A percentile compares a stretch with the other conserved stretches of the same genome.
phyloP scores from a whole-genome alignment of 2,797 vertebrate species.

The Trichosurus vulpecula region DNA sequence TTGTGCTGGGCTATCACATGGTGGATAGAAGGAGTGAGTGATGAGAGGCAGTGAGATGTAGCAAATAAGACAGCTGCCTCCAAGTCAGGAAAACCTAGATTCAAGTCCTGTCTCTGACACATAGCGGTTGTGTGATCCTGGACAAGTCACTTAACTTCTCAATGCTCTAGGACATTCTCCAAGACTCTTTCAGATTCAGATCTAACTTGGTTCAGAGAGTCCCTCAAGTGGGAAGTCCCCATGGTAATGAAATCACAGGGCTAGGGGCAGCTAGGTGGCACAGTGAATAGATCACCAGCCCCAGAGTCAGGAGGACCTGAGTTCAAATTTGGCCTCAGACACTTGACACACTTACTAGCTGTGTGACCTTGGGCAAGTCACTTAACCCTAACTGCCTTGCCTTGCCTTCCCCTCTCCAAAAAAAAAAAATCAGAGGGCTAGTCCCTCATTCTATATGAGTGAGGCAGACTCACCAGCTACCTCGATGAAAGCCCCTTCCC shows the following conservation, averaged over 20 bases:
- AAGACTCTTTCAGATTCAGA: neutral
- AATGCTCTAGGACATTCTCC: neutral
- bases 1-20: neutral
- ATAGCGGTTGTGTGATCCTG: neutral
- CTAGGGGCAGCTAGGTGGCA: too few species aligned
- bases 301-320: too few species aligned
- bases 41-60: neutral
- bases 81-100: neutral
- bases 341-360: too few species aligned
- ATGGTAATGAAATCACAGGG: neutral
- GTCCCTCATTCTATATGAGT: neutral
- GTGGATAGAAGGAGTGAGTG: neutral
- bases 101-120: neutral
- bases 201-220: neutral
- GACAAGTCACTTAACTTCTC: neutral
- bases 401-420: too few species aligned
- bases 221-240: neutral
- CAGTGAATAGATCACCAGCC: too few species aligned
- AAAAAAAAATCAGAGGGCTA: neutral
- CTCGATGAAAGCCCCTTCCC: neutral
- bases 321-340: too few species aligned
- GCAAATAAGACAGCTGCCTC: neutral
- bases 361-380: too few species aligned
- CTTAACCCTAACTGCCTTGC: too few species aligned
- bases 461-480: neutral